phyloP scores from a whole-genome alignment of 2,113 vertebrate species.

The Perca fluviatilis region DNA sequence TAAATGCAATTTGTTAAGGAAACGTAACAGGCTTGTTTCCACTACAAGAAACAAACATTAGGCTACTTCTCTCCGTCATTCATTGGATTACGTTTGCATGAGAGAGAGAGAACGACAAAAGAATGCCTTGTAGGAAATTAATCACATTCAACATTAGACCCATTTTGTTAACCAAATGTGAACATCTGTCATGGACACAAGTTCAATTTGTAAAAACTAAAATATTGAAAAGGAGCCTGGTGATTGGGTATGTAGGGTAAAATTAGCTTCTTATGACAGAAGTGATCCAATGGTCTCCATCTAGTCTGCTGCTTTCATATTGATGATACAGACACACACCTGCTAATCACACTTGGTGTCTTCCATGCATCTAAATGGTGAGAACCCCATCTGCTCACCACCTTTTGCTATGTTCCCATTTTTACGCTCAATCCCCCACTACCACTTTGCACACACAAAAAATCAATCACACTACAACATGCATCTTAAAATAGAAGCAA shows the following conservation, averaged over 20 bases:
- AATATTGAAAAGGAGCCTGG: neutral
- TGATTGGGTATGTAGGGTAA: neutral
- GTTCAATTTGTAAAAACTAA: neutral
- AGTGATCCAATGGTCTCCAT: conserved; percentile 9
- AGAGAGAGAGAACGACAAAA: neutral
- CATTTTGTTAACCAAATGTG: neutral
- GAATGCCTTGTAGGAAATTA: neutral
- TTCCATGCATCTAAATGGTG: conserved; percentile 6
- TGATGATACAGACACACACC: conserved; percentile 16
- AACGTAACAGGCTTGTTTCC: neutral
- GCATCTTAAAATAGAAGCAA: conserved; percentile 2
- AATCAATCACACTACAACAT: neutral
- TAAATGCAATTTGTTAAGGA: conserved; percentile 1
- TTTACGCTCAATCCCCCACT: neutral
- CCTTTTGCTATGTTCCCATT: conserved; percentile 6
- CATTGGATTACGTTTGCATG: neutral
- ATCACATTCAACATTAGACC: neutral
- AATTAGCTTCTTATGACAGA: neutral
- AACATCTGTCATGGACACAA: neutral
- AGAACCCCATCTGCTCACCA: conserved; percentile 18
- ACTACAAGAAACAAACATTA: neutral
- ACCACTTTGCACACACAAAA: neutral
- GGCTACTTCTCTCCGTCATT: neutral
- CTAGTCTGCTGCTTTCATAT: neutral
- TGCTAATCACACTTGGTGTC: conserved; percentile 6